These are phyloP conservation scores for Mus spretus DNA, from an alignment of 2,797 vertebrate genomes.

Conservation along the genomic window DNA sequence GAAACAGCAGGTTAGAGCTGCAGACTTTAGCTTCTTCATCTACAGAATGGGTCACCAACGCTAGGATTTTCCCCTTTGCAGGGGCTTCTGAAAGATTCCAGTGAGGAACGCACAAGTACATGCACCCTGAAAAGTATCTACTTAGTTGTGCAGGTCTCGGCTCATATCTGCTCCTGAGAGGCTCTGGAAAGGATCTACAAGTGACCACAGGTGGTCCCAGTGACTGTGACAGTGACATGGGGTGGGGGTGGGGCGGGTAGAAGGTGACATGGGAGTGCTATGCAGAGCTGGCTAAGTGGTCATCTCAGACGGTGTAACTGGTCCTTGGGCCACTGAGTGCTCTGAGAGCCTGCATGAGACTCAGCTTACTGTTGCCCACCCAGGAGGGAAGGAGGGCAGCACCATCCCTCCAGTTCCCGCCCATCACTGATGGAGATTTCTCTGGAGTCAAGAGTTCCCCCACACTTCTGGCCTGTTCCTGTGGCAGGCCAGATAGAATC, in stretches of 20 bases:
- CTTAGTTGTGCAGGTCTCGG: rapidly evolving
- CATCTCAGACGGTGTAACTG: neutral
- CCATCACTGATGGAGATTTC: neutral
- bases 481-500: neutral
- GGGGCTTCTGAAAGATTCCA: neutral
- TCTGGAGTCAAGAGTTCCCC: too few relatives aligned
- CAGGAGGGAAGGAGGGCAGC: too few relatives aligned
- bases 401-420: neutral
- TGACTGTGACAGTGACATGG: too few relatives aligned
- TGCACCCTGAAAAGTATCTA: neutral
- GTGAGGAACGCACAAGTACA: neutral
- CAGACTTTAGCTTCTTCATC: neutral
- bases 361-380: rapidly evolving
- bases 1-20: neutral
- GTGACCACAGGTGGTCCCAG: neutral
- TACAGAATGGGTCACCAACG: neutral
- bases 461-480: neutral
- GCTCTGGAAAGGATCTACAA: neutral
- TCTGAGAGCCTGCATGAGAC: neutral
- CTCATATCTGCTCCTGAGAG: neutral
- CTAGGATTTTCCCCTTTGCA: neutral
- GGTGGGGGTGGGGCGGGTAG: too few relatives aligned
- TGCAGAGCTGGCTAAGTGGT: neutral
- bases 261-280: neutral
- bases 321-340: neutral